Base-by-base conservation (phyloP, 2,113 vertebrate species). In the Montifringilla adamsi region DNA sequence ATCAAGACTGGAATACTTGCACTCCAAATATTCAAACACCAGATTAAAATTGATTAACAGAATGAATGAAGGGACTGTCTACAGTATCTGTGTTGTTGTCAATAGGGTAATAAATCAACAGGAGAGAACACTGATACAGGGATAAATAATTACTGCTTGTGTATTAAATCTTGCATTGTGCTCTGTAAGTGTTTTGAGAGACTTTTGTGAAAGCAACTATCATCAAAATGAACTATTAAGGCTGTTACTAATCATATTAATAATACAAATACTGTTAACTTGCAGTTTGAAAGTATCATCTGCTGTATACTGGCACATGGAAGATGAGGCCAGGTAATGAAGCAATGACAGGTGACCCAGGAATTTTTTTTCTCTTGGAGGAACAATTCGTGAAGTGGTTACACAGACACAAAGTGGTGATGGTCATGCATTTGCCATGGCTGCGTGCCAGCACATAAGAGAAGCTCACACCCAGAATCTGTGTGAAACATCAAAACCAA, bases 91-190 rank as follows among this genome's bases (percentile, higher is more conserved):
- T 93, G 86, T 94, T 96, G 93, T 64, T 95, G 83, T 94, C 96
- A 94, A 87, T 82, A 95, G 90, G 80, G 84, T 94, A 96, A 96
- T 97, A 97, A 97, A 97, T 97, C 95, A 97, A 90, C 63, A 72
- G 72, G 64, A 95, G 87, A 95, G 96, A 96, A 96, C 83, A 96
- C 52, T 90, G 91, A 96, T 91, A 87, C 63, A 95, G 89, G 84
- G 95, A 94, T 96, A 96, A 97, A 91, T 95, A 95, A 96, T 95
- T 95, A 89, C 81, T 93, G 72, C 22, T 94, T 95, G 30, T 80
- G 76, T 93, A 96, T 95, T 92, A 95, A 93, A 79, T 78, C 44
- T 90, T 95, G 55, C 66, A 74, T 50, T 74, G 30, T 83, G 33
- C 8, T 77, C 33, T 89, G 18, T 58, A 81, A 56, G 44, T 82